Evolutionary conservation across 2,113 vertebrate genomes (phyloP).

Genomic region (Chlorodrepanis virens): DNA sequence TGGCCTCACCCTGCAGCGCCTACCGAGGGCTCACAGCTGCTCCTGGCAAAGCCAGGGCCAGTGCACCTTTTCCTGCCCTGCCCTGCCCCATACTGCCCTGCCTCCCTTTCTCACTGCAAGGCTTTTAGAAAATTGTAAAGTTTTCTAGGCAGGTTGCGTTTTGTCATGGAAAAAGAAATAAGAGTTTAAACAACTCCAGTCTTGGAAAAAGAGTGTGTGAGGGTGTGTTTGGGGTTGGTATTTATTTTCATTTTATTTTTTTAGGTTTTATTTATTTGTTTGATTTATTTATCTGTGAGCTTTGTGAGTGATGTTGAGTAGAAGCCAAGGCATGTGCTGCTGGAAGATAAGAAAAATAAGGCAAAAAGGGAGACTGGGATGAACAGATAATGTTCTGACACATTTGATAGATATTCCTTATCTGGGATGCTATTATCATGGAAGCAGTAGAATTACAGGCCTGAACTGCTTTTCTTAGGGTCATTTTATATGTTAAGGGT

Average conservation of each 20-base stretch:
- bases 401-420: slow-evolving; percentile 15
- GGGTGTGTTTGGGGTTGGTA: background rate
- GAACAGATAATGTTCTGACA: background rate
- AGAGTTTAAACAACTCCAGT: background rate
- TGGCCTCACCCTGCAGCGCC: accelerated
- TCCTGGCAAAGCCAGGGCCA: accelerated
- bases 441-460: slow-evolving; percentile 6
- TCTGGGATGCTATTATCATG: background rate
- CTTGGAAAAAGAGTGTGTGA: background rate
- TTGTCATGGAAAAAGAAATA: background rate
- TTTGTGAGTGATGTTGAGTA: background rate
- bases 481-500: background rate
- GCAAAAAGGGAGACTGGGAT: background rate
- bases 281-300: background rate
- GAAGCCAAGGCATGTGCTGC: background rate
- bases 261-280: background rate
- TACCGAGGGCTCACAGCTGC: accelerated
- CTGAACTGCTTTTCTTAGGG: slow-evolving; percentile 9
- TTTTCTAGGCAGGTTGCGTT: background rate
- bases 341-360: slow-evolving; percentile 28
- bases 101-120: background rate
- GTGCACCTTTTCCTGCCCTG: background rate
- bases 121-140: background rate
- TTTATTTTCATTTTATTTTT: background rate
- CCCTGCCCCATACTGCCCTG: background rate